Base-by-base conservation (phyloP, 2,888 invertebrate species). In the Amphimallon solstitiale region DNA sequence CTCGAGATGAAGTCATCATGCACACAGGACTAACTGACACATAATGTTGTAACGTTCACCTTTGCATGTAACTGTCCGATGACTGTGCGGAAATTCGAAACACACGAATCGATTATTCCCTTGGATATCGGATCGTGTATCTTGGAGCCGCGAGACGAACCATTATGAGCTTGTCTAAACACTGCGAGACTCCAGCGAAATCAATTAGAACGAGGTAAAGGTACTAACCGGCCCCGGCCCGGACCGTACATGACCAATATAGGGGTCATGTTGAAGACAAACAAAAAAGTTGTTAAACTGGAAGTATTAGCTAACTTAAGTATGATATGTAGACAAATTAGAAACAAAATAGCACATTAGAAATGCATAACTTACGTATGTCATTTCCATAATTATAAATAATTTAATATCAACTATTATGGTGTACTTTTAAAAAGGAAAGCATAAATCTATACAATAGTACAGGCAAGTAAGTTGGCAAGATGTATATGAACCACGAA, bases 81-180 rank as follows among this genome's bases (percentile, higher is more conserved):
- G 78, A 79, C 78, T 77, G 73, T 21, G 56, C 56, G 56, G 56
- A 56, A 40, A 56, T 56, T 56, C 15, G 40, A 56, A 56, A 56
- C 56, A 56, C 78, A 77, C 76, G 78, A 78, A 78, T 79, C 79
- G 78, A 79, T 78, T 79, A 78, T 78, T 77, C 40, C 40, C 56
- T 74, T 72, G 73, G 72, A 76, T 77, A 78, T 78, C 78, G 74
- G 76, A 77, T 78, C 77, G 77, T 78, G 78, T 79, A 78, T 78
- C 78, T 75, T 40, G 23, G 73, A 74, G 73, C 78, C 77, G 77
- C 77, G 78, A 77, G 78, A 77, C 75, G 70, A 75, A 73, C 75
- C 73, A 78, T 78, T 79, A 79, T 78, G 74, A 75, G 76, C 72
- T 74, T 77, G 78, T 78, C 78, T 70, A 78, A 78, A 78, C 78